Percentiles rank a stretch among this genome's conserved stretches.
phyloP scores from a whole-genome alignment of 2,888 invertebrate species.

The Hypomecis atomaria region DNA sequence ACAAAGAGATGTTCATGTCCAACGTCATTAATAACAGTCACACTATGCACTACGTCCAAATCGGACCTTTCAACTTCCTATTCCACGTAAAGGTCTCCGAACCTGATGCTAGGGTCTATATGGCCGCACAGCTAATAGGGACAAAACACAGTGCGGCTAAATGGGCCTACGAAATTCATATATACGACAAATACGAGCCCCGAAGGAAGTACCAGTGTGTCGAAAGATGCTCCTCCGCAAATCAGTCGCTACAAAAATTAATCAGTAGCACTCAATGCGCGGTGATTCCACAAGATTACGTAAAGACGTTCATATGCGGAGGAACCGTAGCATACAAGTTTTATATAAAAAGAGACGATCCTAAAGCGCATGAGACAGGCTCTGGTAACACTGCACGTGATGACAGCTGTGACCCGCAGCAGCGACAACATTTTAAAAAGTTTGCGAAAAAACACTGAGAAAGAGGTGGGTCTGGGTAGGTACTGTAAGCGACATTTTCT shows the following conservation, averaged over 20 bases:
- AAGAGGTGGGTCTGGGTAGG: too few species aligned
- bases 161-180: conserved; percentile 69
- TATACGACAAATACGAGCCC: conserved; percentile 66
- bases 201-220: conserved; percentile 58
- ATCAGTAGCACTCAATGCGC: conserved; percentile 54
- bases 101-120: conserved; percentile 51
- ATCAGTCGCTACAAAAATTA: conserved; percentile 49
- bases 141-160: conserved; percentile 61
- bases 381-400: background rate
- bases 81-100: conserved; percentile 57
- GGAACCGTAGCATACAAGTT: conserved; percentile 36
- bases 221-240: conserved; percentile 55
- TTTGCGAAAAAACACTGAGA: conserved; percentile 7
- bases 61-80: conserved; percentile 61
- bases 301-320: conserved; percentile 34
- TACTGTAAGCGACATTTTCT: background rate
- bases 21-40: conserved; percentile 48
- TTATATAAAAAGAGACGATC: conserved; percentile 30
- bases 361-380: background rate
- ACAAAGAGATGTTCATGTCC: conserved; percentile 57
- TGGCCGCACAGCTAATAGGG: conserved; percentile 63
- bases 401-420: background rate
- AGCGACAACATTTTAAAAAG: conserved; percentile 12
- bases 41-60: conserved; percentile 51
- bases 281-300: conserved; percentile 48